Evolutionary conservation across 2,113 vertebrate genomes (phyloP), one percentile per base, ranked within the genome.

Genomic region (Lepus europaeus): DNA sequence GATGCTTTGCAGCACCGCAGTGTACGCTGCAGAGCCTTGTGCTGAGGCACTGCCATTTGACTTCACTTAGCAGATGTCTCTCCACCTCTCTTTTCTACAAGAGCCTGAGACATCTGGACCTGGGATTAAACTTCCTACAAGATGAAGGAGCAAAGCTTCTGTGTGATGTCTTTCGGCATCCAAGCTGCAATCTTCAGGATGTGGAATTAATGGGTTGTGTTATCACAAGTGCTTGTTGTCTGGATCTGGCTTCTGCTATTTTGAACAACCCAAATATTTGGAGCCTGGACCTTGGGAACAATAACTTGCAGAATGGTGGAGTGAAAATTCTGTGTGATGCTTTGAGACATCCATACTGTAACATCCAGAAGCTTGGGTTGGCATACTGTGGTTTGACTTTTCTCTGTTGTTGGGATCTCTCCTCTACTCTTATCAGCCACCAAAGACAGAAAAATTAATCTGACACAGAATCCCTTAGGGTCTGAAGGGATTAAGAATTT

Each of bases 341-440:
- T 91, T 94, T 97, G 85, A 94, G 59, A 69, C 66, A 96, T 73
- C 89, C 95, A 83, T 59, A 80, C 51, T 97, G 96, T 77, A 93
- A 89, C 5, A 94, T 97, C 89, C 81, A 97, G 90, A 95, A 36
- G 22, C 87, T 97, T 8, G 91, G 96, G 97, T 97, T 97, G 76
- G 91, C 93, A 77, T 69, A 80, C 25, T 97, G 97, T 95, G 91
- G 94, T 78, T 89, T 97, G 79, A 97, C 93, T 6, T 78, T 82
- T 64, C 53, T 76, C 39, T 95, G 85, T 88, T 97, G 94, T 91
- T 51, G 96, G 59, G 89, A 95, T 86, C 93, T 97, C 22, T 93
- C 89, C 23, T 95, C 53, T 69, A 51, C 31, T 87, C 95, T 97
- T 51, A 92, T 59, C 36, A 89, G 8, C 82, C 97, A 91, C 83